phyloP scores from a whole-genome alignment of 2,113 vertebrate genomes.

The Acanthisitta chloris region DNA sequence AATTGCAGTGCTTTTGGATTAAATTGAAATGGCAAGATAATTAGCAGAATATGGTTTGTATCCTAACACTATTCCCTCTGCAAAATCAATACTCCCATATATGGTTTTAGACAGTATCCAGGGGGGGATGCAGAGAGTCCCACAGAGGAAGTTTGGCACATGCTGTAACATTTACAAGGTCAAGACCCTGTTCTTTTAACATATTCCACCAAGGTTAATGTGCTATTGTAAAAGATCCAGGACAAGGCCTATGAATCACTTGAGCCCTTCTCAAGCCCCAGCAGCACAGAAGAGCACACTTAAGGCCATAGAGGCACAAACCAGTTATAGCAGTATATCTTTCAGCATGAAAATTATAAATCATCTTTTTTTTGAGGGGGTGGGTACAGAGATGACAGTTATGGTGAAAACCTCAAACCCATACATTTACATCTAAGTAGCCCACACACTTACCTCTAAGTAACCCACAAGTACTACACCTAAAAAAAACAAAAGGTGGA shows the following conservation, averaged over 20 bases:
- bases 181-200: background rate
- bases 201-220: background rate
- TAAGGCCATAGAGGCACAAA: background rate
- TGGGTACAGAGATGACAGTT: background rate
- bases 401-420: background rate
- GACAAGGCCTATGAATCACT: background rate
- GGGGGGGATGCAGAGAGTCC: background rate
- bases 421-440: background rate
- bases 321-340: background rate
- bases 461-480: background rate
- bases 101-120: background rate
- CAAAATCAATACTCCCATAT: background rate
- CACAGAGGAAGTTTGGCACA: background rate
- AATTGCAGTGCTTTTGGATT: background rate
- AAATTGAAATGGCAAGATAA: slow-evolving; percentile 9
- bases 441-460: fast-evolving
- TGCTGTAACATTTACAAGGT: background rate
- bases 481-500: background rate
- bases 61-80: background rate
- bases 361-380: too few species aligned
- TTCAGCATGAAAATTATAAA: background rate
- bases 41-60: background rate
- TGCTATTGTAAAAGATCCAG: background rate
- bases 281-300: background rate
- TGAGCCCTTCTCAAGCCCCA: background rate